Evolutionary conservation across 1,140 invertebrate species (phyloP).

Genomic region (Bombus sibiricus): DNA sequence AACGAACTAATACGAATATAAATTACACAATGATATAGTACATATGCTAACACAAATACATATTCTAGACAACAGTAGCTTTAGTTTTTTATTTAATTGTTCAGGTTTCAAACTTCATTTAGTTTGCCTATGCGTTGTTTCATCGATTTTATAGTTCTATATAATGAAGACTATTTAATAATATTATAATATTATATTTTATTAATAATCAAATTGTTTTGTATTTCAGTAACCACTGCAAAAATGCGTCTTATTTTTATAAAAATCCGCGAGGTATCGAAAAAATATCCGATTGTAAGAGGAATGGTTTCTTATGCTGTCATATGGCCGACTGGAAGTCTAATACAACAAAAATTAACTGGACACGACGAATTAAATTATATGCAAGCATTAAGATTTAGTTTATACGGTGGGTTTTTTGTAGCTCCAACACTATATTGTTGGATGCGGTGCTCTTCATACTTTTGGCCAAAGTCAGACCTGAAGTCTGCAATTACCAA

Average conservation of each 20-base stretch:
- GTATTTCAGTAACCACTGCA: conserved; percentile 49
- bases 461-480: conserved; percentile 86
- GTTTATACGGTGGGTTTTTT: conserved; percentile 87
- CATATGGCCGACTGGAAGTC: conserved; percentile 87
- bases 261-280: conserved; percentile 78
- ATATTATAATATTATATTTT: neutral
- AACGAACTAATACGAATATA: conserved; percentile 8
- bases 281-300: conserved; percentile 83
- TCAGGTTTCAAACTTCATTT: neutral
- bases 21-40: conserved; percentile 30
- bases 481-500: conserved; percentile 87
- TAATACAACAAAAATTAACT: conserved; percentile 84
- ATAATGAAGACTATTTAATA: neutral
- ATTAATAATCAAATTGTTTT: conserved; percentile 15
- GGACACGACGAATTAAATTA: conserved; percentile 84
- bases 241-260: conserved; percentile 77
- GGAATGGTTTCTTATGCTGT: conserved; percentile 89
- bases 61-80: neutral
- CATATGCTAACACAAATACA: neutral
- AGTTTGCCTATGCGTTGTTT: neutral
- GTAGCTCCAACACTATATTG: conserved; percentile 88
- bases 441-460: conserved; percentile 86
- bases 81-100: neutral
- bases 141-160: neutral
- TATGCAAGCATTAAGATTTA: conserved; percentile 85